These are phyloP conservation scores for Thereuonema tuberculata DNA, from an alignment of 1,140 invertebrate genomes.

Conservation along the genomic window DNA sequence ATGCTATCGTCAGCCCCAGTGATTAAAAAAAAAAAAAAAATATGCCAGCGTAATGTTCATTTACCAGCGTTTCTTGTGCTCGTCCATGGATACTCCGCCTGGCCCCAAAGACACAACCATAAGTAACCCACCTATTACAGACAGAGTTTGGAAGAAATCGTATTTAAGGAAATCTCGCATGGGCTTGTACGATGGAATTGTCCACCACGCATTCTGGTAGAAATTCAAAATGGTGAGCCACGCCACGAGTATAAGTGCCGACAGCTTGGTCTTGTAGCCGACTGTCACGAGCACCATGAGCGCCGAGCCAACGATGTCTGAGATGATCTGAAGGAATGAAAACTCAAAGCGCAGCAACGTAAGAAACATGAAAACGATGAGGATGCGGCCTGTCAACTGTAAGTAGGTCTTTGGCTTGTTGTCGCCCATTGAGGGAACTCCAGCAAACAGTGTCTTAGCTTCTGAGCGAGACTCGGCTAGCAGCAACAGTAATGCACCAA, in stretches of 20 bases:
- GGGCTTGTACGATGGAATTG: constrained; percentile 81
- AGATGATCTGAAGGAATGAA: constrained; percentile 67
- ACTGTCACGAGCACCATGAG: constrained; percentile 93
- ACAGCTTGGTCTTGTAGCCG: constrained; percentile 97
- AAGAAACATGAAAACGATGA: constrained; percentile 98
- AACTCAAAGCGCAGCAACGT: constrained; percentile 89
- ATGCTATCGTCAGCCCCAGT: no score
- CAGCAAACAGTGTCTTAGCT: constrained; percentile 86
- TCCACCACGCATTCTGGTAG: constrained; percentile 98
- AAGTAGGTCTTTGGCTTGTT: constrained; percentile 97
- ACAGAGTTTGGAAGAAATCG: constrained; percentile 99
- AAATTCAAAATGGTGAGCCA: constrained; percentile 83
- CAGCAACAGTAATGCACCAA: constrained; percentile 86
- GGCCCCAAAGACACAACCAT: constrained; percentile 97
- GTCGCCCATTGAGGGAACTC: constrained; percentile 88
- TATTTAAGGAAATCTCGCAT: constrained; percentile 99
- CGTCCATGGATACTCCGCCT: constrained; percentile 97
- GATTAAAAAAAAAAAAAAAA: no score
- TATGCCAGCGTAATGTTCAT: no score
- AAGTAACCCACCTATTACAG: constrained; percentile 95
- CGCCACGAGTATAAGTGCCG: constrained; percentile 81
- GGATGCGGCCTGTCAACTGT: constrained; percentile 84
- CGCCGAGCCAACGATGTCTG: constrained; percentile 82
- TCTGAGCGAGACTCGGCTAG: constrained; percentile 87
- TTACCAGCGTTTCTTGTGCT: constrained; percentile 97